These are phyloP conservation scores for Lepus europaeus DNA, from an alignment of 2,113 vertebrate species.

Conservation along the genomic window DNA sequence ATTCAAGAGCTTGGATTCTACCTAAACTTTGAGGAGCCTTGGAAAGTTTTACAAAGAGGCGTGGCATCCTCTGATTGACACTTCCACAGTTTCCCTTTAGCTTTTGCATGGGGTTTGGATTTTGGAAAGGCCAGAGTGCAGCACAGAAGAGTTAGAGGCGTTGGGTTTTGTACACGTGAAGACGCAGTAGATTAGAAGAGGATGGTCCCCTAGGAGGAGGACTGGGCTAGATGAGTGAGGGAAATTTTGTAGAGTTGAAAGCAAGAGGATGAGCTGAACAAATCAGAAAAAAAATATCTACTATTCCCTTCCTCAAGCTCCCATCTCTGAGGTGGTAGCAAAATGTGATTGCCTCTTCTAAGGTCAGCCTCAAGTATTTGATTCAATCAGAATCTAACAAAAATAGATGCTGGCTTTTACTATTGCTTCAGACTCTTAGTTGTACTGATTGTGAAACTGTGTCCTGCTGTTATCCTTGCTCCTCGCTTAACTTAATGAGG, in stretches of 20 bases:
- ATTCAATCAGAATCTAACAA: slow-evolving; percentile 71
- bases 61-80: not conserved
- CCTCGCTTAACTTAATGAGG: slow-evolving; percentile 74
- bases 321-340: slow-evolving; percentile 61
- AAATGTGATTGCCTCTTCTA: slow-evolving; percentile 63
- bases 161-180: not conserved
- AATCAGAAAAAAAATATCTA: not conserved
- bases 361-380: slow-evolving; percentile 59
- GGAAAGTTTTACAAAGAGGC: not conserved
- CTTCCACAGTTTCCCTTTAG: not conserved
- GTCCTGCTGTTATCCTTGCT: slow-evolving; percentile 69
- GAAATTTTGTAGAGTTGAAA: not conserved
- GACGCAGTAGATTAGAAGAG: not conserved
- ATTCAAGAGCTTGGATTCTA: not conserved
- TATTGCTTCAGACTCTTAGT: slow-evolving; percentile 68
- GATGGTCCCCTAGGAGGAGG: not conserved
- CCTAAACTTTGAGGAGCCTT: not conserved
- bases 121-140: not conserved
- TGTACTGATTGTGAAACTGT: slow-evolving; percentile 72
- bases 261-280: slow-evolving; percentile 13
- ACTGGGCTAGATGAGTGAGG: not conserved
- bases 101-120: not conserved
- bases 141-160: not conserved
- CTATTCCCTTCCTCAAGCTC: not conserved
- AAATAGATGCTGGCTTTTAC: slow-evolving; percentile 76